A percentile compares a stretch with the other conserved stretches of the same genome.
phyloP scores from a whole-genome alignment of 1,140 invertebrate genomes.

The Procambarus virginalis region DNA sequence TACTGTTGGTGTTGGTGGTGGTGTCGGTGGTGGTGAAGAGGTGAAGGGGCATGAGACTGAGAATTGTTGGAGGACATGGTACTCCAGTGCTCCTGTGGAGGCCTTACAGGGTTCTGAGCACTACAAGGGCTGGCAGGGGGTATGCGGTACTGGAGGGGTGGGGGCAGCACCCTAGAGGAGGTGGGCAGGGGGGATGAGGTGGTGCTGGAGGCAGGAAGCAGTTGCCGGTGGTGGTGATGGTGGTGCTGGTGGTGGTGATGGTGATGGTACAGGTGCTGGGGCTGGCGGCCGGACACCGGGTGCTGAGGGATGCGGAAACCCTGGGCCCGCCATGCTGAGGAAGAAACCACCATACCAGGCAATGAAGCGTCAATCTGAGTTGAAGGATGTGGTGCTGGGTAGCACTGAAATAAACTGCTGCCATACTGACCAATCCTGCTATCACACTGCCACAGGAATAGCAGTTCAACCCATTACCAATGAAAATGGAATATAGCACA shows the following conservation, averaged over 20 bases:
- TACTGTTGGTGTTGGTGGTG: constrained; percentile 60
- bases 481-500: not conserved
- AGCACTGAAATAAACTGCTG: constrained; percentile 25
- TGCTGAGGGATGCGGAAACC: constrained; percentile 69
- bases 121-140: constrained; percentile 63
- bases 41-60: constrained; percentile 69
- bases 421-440: constrained; percentile 10
- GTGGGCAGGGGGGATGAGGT: constrained; percentile 68
- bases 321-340: constrained; percentile 71
- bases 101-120: constrained; percentile 48
- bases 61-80: constrained; percentile 39
- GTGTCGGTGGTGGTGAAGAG: constrained; percentile 75
- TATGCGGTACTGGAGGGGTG: constrained; percentile 62
- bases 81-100: constrained; percentile 55
- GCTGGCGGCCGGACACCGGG: constrained; percentile 55
- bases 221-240: constrained; percentile 73
- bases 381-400: constrained; percentile 40
- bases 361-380: constrained; percentile 57
- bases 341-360: constrained; percentile 72
- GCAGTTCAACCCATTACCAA: not conserved
- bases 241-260: constrained; percentile 72
- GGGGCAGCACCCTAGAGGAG: constrained; percentile 63
- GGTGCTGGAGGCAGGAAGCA: constrained; percentile 74
- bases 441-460: constrained; percentile 14
- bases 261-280: constrained; percentile 69